Evolutionary conservation across 2,888 invertebrate genomes (phyloP).

Genomic region (Venusia cambrica): DNA sequence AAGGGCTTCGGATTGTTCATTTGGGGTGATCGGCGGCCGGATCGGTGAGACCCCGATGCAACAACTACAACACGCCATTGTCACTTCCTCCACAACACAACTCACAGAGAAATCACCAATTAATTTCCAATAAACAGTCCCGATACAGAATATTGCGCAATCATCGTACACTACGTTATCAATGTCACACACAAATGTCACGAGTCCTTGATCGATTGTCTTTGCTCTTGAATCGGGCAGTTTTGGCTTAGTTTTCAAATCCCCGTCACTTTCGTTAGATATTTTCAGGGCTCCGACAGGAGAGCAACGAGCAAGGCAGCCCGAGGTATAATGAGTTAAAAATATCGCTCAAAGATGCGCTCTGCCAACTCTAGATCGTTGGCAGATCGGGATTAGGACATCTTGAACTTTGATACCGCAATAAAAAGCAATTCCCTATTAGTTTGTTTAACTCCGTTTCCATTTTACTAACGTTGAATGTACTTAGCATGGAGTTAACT

Average conservation of each 20-base stretch:
- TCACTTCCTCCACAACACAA: conserved; percentile 49
- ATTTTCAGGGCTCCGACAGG: conserved; percentile 60
- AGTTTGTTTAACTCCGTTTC: no score
- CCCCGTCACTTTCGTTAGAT: conserved; percentile 70
- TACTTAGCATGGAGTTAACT: no score
- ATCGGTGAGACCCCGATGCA: conserved; percentile 86
- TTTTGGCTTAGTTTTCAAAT: conserved; percentile 43
- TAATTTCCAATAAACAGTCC: no score
- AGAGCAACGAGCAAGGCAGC: conserved; percentile 69
- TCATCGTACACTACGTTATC: conserved; percentile 39
- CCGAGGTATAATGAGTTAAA: conserved; percentile 78
- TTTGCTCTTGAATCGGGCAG: conserved; percentile 35
- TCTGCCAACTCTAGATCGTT: conserved; percentile 70
- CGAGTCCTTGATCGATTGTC: conserved; percentile 30
- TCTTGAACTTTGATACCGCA: conserved; percentile 69
- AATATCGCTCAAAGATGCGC: conserved; percentile 78
- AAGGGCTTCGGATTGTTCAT: conserved; percentile 86
- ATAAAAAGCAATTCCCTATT: conserved; percentile 40
- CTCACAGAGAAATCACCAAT: conserved; percentile 46
- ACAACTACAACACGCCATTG: conserved; percentile 84
- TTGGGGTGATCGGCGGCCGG: conserved; percentile 88
- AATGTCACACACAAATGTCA: conserved; percentile 19
- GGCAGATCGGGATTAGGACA: conserved; percentile 60
- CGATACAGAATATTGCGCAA: conserved; percentile 69
- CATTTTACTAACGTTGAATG: conserved; percentile 1